A percentile compares a stretch with the other conserved stretches of the same genome.
Evolutionary conservation across 2,113 vertebrate genomes (phyloP).

Genomic region (Charadrius vociferus): DNA sequence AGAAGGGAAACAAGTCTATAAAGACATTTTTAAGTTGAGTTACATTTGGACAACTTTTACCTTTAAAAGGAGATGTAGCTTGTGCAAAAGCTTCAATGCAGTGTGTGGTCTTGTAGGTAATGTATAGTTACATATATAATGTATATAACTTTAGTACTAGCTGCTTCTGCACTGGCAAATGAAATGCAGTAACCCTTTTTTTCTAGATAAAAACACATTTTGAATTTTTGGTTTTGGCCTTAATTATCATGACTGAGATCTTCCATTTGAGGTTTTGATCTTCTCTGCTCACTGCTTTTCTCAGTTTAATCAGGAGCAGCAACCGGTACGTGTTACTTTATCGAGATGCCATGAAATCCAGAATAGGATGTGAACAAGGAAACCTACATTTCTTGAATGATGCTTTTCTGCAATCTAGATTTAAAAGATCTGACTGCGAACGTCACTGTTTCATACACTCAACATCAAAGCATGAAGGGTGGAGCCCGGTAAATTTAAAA

Average conservation of each 20-base stretch:
- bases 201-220: background rate
- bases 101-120: background rate
- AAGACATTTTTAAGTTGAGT: background rate
- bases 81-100: background rate
- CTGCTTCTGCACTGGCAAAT: background rate
- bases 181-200: background rate
- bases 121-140: background rate
- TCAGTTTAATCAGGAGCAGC: background rate
- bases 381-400: accelerated
- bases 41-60: background rate
- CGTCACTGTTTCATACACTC: background rate
- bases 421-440: background rate
- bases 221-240: background rate
- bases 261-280: background rate
- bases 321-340: background rate
- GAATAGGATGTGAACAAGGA: background rate
- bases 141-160: background rate
- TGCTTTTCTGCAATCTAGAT: background rate
- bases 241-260: background rate
- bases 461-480: background rate
- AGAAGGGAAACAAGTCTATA: background rate
- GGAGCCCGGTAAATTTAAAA: background rate
- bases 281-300: slow-evolving; percentile 6
- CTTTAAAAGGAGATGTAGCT: background rate
- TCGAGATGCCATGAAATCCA: background rate